Base-by-base conservation (phyloP, 2,797 vertebrate genomes). In the Lagorchestes hirsutus region DNA sequence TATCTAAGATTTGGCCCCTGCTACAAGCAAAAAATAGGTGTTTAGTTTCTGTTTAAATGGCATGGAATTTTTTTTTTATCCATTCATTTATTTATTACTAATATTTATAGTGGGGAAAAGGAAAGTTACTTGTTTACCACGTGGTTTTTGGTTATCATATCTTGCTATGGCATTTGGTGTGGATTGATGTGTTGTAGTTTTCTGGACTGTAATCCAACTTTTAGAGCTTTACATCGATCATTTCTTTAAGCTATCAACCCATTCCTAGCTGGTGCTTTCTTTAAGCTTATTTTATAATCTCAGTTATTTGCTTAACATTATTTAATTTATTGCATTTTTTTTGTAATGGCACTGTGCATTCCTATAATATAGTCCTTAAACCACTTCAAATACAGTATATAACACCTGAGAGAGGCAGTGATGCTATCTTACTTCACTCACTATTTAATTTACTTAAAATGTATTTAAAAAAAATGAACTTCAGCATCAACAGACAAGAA, bases 231-330 rank as follows among this genome's bases (percentile, higher is more conserved):
- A 54, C 4, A 1, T 74, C 92, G 57, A 67, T 96, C 54, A 29
- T 50, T 90, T 58, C 27, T 59, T 92, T 82, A 52, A 8, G 28
- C 59, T 59, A 0, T 90, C 56, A 91, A 5, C 31, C 54, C 40
- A 1, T 93, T 95, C 57, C 16, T 92, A 57, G 57, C 74, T 87
- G 10, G 29, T 50, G 14, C 24, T 54, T 91, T 95, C 56, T 96
- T 95, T 50, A 95, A 67, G 93, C 34, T 46, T 90, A 55, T 95
- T 94, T 96, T 46, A 54, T 92, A 67, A 93, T 96, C 96, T 94
- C 58, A 90, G 29, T 54, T 93, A 90, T 34, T 58, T 94, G 90
- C 8, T 92, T 95, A 55, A n/a, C 28, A 16, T 90, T 90, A 50
- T 90, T 96, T 28, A 91, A 24, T 91, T 58, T 95, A 18, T 31